Conservation (phyloP, 2,888 invertebrate genomes). For the Thyatira batis region DNA sequence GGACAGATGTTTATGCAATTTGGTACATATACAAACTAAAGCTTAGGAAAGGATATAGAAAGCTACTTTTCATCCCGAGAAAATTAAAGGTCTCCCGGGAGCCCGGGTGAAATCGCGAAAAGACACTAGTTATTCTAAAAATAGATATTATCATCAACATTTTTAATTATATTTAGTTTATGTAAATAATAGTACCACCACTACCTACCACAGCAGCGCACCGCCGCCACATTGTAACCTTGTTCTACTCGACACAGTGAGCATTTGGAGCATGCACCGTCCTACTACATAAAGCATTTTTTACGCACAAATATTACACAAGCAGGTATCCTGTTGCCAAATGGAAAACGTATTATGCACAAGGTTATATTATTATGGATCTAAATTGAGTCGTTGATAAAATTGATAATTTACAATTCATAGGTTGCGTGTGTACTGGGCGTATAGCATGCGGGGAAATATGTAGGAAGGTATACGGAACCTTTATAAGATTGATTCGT, state of each 20-base stretch:
- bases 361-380: neutral
- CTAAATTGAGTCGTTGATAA: neutral
- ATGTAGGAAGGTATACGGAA: neutral
- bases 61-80: too few species aligned
- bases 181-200: too few species aligned
- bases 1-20: too few species aligned
- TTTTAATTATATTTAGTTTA: too few species aligned
- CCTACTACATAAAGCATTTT: slow-evolving; percentile 15
- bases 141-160: too few species aligned
- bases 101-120: too few species aligned
- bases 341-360: neutral
- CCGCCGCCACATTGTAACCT: slow-evolving; percentile 21
- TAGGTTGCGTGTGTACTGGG: neutral
- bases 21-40: too few species aligned
- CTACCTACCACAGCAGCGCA: neutral
- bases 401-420: neutral
- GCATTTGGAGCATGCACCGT: slow-evolving; percentile 25
- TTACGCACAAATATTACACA: slow-evolving; percentile 1
- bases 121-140: too few species aligned
- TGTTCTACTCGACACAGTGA: slow-evolving; percentile 32
- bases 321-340: neutral
- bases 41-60: too few species aligned
- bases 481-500: too few species aligned
- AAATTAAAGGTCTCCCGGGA: too few species aligned
- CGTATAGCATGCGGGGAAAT: neutral